A percentile compares a stretch with the other conserved stretches of the same genome.
These are phyloP conservation scores for Ceyx cyanopectus DNA, from an alignment of 2,113 vertebrate genomes.

Conservation along the genomic window DNA sequence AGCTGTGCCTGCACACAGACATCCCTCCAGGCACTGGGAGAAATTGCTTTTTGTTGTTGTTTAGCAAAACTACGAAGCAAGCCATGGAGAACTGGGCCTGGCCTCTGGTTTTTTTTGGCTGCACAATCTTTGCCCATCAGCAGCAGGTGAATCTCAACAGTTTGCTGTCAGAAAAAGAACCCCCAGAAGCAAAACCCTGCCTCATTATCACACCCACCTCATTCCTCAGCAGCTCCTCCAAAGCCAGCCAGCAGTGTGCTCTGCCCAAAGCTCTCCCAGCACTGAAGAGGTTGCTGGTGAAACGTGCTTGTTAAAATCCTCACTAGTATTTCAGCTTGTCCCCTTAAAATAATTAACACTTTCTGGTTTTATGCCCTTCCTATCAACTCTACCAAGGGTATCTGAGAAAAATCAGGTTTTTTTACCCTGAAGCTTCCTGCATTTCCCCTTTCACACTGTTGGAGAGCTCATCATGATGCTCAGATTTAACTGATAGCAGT, in stretches of 20 bases:
- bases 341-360: not conserved
- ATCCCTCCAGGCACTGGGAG: not conserved
- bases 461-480: not conserved
- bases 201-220: not conserved
- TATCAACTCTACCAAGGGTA: not conserved
- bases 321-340: not conserved
- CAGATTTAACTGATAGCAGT: not conserved
- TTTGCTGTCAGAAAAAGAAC: not conserved
- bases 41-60: not conserved
- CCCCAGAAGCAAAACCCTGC: not conserved
- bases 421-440: not conserved
- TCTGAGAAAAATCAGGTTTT: not conserved
- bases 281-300: not conserved
- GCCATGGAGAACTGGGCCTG: no score
- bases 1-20: not conserved
- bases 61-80: not conserved
- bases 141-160: not conserved
- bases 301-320: not conserved
- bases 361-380: not conserved
- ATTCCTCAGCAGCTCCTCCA: not conserved
- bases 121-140: accelerated
- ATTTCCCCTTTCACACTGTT: not conserved
- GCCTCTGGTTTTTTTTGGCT: not conserved
- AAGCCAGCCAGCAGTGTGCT: not conserved
- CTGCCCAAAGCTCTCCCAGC: not conserved